Percentiles rank a stretch among this genome's conserved stretches.
Evolutionary conservation across 2,888 invertebrate species (phyloP).

Genomic region (Drosophila setosimentum): DNA sequence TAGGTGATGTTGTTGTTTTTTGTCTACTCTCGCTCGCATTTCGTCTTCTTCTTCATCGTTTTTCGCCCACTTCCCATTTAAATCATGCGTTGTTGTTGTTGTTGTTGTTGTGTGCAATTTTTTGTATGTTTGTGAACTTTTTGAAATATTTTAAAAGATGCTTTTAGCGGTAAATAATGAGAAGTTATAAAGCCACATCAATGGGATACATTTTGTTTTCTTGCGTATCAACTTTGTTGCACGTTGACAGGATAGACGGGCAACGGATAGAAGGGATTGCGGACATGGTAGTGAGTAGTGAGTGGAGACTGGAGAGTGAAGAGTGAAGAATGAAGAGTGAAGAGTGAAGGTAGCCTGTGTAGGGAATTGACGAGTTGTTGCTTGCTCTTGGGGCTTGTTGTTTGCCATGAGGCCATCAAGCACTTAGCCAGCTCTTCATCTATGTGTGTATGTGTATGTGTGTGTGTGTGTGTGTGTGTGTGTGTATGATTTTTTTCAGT

Average conservation of each 20-base stretch:
- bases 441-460: neutral
- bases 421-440: conserved; percentile 21
- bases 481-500: conserved; percentile 3
- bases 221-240: conserved; percentile 33
- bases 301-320: too few relatives aligned
- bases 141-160: conserved; percentile 85
- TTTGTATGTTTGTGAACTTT: conserved; percentile 33
- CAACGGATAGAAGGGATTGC: neutral
- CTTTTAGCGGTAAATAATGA: conserved; percentile 86
- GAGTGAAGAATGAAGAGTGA: too few relatives aligned
- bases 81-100: conserved; percentile 11
- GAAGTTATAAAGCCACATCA: conserved; percentile 86
- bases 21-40: neutral
- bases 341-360: neutral
- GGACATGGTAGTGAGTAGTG: neutral
- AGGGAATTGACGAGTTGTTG: neutral
- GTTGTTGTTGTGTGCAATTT: conserved; percentile 21
- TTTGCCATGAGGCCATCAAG: conserved; percentile 3
- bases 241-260: neutral
- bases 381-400: neutral
- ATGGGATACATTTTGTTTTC: conserved; percentile 76
- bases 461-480: neutral
- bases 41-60: neutral
- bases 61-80: conserved; percentile 3
- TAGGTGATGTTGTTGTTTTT: too few relatives aligned